Evolutionary conservation across 2,113 vertebrate species (phyloP), one percentile per base, ranked within the genome.

Genomic region (Riparia riparia): DNA sequence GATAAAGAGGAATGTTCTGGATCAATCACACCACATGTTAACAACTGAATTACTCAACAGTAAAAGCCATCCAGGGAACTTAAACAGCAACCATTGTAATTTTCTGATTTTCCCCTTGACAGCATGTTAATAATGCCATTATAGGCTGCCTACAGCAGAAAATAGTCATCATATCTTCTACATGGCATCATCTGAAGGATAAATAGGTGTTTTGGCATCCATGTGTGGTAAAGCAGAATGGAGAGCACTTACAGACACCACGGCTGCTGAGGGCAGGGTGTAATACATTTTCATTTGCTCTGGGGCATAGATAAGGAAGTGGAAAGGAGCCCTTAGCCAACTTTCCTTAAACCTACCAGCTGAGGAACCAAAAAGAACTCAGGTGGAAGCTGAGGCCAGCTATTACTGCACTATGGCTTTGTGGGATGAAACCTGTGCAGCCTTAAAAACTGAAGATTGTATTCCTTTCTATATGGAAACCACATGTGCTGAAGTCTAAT

Each of bases 1-100:
- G 51, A 64, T 86, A 86, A 92, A 91, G 73, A 58, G 49, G 70
- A 90, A 85, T 64, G 79, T 88, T 97, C 81, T 85, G 57, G 78
- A 94, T 73, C 85, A 91, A 56, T 81, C 78, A 73, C 47, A 77
- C 71, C 74, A 90, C 92, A 76, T 80, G 92, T 95, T 96, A 96
- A 60, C 78, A 89, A 54, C 82, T 29, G 37, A 90, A 92, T 47
- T 66, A 69, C 44, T 87, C 73, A 64, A 69, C 70, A 90, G 61
- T 79, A 92, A 94, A 88, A 95, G 39, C 66, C 88, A 86, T 93
- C 54, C 66, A 39, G 66, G 82, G 71, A 86, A 79, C 76, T 90
- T 76, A 78, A 93, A 81, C 92, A 83, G 61, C 64, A 64, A n/a
- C 74, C 72, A 69, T 84, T 76, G 63, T 88, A 56, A 25, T 92